A percentile compares a stretch with the other conserved stretches of the same genome.
phyloP scores from a whole-genome alignment of 2,888 invertebrate genomes.

The Metallyticus violacea region DNA sequence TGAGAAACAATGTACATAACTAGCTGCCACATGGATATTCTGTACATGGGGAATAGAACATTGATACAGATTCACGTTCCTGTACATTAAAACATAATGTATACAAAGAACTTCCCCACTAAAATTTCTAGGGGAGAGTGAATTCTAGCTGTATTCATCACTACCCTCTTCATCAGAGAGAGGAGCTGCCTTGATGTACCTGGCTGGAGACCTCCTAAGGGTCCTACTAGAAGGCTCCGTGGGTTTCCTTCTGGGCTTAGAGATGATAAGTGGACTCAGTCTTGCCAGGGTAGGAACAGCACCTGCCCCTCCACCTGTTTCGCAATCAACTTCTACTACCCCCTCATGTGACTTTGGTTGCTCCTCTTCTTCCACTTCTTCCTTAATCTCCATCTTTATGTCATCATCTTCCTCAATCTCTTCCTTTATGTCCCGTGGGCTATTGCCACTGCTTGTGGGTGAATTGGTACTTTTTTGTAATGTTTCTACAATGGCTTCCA shows the following conservation, averaged over 20 bases:
- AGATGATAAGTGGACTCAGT: neutral
- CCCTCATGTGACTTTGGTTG: neutral
- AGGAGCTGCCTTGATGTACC: neutral
- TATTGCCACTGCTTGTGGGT: neutral
- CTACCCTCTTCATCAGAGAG: neutral
- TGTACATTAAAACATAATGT: neutral
- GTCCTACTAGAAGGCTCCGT: neutral
- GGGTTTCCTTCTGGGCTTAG: neutral
- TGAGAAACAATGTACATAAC: too few relatives aligned
- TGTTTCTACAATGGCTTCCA: slow-evolving; percentile 30
- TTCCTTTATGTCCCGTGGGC: slow-evolving; percentile 1
- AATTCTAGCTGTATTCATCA: slow-evolving; percentile 15
- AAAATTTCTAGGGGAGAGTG: neutral
- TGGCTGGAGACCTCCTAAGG: neutral
- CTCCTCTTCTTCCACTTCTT: neutral
- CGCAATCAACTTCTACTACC: neutral
- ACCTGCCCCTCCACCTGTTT: neutral
- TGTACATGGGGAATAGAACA: neutral
- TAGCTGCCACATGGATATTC: neutral
- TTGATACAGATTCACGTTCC: neutral
- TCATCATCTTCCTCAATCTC: neutral
- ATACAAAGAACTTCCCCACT: neutral
- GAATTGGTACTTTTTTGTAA: slow-evolving; percentile 25
- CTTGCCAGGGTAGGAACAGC: slow-evolving; percentile 12
- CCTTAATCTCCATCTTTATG: neutral